phyloP scores from a whole-genome alignment of 2,888 invertebrate species.

The Andrena marginata region DNA sequence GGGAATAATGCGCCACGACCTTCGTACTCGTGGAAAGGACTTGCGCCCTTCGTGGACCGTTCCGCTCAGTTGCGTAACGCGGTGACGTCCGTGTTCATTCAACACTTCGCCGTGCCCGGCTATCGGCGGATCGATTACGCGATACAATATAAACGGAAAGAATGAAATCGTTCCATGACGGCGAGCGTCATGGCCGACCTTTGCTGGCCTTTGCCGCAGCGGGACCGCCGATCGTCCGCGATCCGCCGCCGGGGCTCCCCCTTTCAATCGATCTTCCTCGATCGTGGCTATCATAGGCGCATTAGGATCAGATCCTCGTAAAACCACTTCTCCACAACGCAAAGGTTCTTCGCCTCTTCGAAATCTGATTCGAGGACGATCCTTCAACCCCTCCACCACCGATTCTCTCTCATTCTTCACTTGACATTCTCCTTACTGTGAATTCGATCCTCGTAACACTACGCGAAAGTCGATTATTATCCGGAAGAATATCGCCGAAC shows the following conservation, averaged over 20 bases:
- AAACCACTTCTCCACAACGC: background rate
- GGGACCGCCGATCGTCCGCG: background rate
- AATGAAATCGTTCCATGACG: slow-evolving; percentile 40
- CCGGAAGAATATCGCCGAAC: too few species aligned
- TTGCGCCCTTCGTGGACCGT: slow-evolving; percentile 57
- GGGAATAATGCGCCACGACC: background rate
- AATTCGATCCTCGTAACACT: too few species aligned
- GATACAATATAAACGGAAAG: slow-evolving; percentile 51
- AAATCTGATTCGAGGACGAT: too few species aligned
- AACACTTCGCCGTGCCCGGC: slow-evolving; percentile 25
- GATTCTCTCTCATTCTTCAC: too few species aligned
- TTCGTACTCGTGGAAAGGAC: slow-evolving; percentile 47
- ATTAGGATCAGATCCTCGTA: too few species aligned
- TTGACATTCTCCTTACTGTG: too few species aligned
- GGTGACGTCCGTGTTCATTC: slow-evolving; percentile 64
- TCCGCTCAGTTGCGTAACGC: slow-evolving; percentile 60
- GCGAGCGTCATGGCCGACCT: slow-evolving; percentile 38
- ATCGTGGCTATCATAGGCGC: background rate
- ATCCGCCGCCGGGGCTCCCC: background rate
- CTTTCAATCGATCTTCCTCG: slow-evolving; percentile 13
- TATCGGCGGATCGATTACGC: slow-evolving; percentile 53
- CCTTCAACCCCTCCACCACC: too few species aligned
- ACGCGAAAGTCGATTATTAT: too few species aligned
- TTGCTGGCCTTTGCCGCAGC: slow-evolving; percentile 6
- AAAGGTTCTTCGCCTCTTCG: too few species aligned